Evolutionary conservation across 2,888 invertebrate genomes (phyloP).

Genomic region (Drymonia ruficornis): DNA sequence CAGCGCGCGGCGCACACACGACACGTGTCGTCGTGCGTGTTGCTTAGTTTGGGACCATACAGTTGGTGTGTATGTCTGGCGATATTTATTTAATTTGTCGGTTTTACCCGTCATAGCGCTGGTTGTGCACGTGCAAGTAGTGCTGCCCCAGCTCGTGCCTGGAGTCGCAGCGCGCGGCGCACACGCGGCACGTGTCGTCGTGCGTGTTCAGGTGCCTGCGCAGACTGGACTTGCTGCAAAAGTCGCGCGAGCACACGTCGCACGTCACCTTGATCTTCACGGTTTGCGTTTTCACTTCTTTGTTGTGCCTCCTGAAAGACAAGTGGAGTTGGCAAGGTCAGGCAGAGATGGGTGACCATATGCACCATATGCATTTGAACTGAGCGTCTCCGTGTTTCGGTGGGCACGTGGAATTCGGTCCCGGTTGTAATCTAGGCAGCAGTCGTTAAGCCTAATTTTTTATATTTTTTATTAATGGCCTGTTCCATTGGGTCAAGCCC

Average conservation of each 20-base stretch:
- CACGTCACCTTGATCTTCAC: constrained; percentile 34
- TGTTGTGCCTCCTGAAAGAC: constrained; percentile 35
- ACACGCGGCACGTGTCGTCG: constrained; percentile 37
- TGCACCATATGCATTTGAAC: not conserved
- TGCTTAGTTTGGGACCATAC: too few species aligned
- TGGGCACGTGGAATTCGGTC: too few species aligned
- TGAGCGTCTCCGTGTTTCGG: too few species aligned
- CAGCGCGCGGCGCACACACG: too few species aligned
- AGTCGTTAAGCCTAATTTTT: too few species aligned
- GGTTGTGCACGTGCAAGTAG: constrained; percentile 37
- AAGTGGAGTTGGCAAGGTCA: too few species aligned
- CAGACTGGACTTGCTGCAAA: constrained; percentile 45
- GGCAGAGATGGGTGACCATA: not conserved
- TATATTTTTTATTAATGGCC: too few species aligned
- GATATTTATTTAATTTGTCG: not conserved
- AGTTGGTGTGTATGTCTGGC: too few species aligned
- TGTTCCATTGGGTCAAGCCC: too few species aligned
- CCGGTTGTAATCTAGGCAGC: too few species aligned
- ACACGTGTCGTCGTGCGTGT: too few species aligned
- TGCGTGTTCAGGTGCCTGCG: constrained; percentile 48
- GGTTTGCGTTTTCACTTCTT: constrained; percentile 32
- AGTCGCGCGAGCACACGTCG: constrained; percentile 45
- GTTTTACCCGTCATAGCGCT: constrained; percentile 37
- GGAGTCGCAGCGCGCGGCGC: constrained; percentile 38
- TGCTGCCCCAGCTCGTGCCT: constrained; percentile 40